Percentiles rank a stretch among this genome's conserved stretches.
phyloP scores from a whole-genome alignment of 2,797 vertebrate species.

The Brotula barbata region DNA sequence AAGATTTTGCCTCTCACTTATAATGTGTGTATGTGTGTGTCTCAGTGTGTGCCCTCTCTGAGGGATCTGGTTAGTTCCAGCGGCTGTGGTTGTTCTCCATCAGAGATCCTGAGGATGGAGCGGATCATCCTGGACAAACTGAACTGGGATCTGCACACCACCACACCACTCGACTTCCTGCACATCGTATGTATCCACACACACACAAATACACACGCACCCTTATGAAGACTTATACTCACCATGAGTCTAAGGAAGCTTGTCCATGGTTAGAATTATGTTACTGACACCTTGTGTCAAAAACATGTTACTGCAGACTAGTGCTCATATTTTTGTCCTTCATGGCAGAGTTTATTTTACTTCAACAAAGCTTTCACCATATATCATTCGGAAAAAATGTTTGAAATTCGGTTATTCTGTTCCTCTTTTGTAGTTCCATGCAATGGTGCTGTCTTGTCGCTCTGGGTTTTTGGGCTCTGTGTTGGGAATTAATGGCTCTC shows the following conservation, averaged over 20 bases:
- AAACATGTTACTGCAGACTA: background rate
- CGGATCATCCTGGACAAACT: conserved; percentile 95
- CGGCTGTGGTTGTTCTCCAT: conserved; percentile 91
- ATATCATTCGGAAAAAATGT: too few relatives aligned
- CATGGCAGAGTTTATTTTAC: too few relatives aligned
- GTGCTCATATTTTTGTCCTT: too few relatives aligned
- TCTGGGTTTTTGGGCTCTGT: conserved; percentile 81
- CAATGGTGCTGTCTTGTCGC: conserved; percentile 84
- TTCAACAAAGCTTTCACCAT: too few relatives aligned
- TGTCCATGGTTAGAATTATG: background rate
- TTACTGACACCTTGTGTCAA: conserved; percentile 17
- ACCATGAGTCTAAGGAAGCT: too few relatives aligned
- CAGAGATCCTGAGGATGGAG: conserved; percentile 97
- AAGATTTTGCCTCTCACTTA: too few relatives aligned
- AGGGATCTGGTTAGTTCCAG: conserved; percentile 88
- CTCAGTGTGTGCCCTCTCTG: conserved; percentile 89
- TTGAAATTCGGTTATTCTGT: too few relatives aligned
- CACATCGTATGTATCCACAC: conserved; percentile 85
- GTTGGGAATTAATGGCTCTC: conserved; percentile 83
- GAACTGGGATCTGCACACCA: conserved; percentile 94
- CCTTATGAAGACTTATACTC: background rate
- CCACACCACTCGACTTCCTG: conserved; percentile 95
- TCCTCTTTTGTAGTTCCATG: conserved; percentile 85
- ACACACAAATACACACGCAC: background rate
- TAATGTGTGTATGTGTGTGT: conserved; percentile 25